Evolutionary conservation across 1,140 invertebrate species (phyloP), one percentile per base, ranked within the genome.

Genomic region (Diabrotica virgifera): DNA sequence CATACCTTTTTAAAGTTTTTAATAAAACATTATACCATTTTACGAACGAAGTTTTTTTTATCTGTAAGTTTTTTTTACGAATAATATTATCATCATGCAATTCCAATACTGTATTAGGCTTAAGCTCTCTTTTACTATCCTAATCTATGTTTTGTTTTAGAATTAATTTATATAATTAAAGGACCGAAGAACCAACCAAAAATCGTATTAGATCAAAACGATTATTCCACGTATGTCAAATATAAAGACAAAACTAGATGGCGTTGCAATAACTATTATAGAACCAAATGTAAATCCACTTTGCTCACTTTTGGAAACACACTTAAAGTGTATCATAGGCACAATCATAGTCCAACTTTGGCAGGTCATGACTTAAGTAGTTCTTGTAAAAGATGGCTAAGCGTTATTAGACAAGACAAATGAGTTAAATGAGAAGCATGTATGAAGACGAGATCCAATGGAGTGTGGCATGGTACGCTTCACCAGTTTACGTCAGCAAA

Each of bases 141-240:
- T 24, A 24, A 24, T 24, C 24, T 24, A 24, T 24, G 24, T 24
- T 24, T 24, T 24, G 46, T 73, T 73, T 62, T 62, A 73, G 72
- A 61, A 57, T 57, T 58, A 11, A 72, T 73, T 50, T 73, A 64
- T 54, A 55, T 73, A n/a, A 62, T 63, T 40, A 37, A 56, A 11
- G 70, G 66, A 14, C 64, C 54, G n/a, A 72, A 72, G 37, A 24
- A 24, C 24, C 63, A 72, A 36, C 67, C 68, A 9, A 70, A 72
- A 65, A 62, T 71, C 24, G 64, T 72, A n/a, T 59, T 72, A 36
- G 64, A 72, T 7, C 50, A 67, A 6, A 52, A 74, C 35, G 61
- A 67, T 7, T 74, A 67, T 59, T 55, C 64, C 6, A 59, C 69
- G 6, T 69, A 70, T 36, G 62, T 64, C 14, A 69, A 67, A 66